phyloP scores from a whole-genome alignment of 1,140 invertebrate species.

The Leptopilina boulardi region DNA sequence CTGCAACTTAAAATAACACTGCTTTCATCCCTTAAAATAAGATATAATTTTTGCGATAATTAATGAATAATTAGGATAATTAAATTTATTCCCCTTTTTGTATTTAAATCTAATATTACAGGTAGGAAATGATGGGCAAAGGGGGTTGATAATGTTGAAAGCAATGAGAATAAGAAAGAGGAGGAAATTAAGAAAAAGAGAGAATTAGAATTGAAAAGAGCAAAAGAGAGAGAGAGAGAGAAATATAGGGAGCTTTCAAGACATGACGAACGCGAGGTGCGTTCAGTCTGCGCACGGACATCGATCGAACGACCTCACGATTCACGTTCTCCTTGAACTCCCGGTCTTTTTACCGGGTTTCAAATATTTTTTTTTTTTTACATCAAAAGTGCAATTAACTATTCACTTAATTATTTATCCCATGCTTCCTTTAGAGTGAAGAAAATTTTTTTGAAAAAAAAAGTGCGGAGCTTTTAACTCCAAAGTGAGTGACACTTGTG shows the following conservation, averaged over 20 bases:
- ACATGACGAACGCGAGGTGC: slow-evolving; percentile 49
- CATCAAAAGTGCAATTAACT: slow-evolving; percentile 37
- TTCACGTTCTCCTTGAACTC: slow-evolving; percentile 49
- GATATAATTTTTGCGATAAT: too few species aligned
- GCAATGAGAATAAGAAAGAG: slow-evolving; percentile 47
- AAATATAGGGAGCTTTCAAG: slow-evolving; percentile 50
- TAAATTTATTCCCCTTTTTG: background rate
- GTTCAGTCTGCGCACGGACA: slow-evolving; percentile 73
- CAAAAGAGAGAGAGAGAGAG: slow-evolving; percentile 45
- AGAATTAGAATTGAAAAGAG: slow-evolving; percentile 13
- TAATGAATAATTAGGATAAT: too few species aligned
- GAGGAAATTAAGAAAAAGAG: slow-evolving; percentile 36
- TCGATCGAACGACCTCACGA: slow-evolving; percentile 64
- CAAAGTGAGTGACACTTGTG: slow-evolving; percentile 31
- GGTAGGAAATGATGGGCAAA: background rate
- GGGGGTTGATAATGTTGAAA: slow-evolving; percentile 50
- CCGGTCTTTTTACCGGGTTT: slow-evolving; percentile 58
- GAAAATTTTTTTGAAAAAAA: background rate
- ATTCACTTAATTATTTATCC: slow-evolving; percentile 6
- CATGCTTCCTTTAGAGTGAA: background rate
- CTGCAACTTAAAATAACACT: too few species aligned
- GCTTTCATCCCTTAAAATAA: too few species aligned
- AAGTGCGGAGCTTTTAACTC: slow-evolving; percentile 4
- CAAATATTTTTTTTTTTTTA: slow-evolving; percentile 10
- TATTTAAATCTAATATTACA: background rate